Evolutionary conservation across 2,797 vertebrate genomes (phyloP).

Genomic region (Microctenopoma stevenorrisi): DNA sequence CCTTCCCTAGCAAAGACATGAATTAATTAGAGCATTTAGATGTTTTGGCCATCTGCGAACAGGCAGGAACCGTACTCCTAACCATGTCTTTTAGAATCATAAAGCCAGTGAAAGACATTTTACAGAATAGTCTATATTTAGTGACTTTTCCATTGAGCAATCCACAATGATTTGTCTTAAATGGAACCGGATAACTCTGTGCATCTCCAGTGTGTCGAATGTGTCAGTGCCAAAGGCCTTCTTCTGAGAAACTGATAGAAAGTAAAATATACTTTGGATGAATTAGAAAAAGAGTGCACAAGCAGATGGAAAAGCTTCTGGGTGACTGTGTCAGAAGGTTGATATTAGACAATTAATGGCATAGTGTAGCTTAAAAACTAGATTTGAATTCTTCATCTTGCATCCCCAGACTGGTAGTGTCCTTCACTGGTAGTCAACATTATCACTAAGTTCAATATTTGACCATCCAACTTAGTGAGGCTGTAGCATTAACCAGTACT

Average conservation of each 20-base stretch:
- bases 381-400: too few species aligned
- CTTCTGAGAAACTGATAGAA: constrained; percentile 29
- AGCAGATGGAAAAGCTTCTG: constrained; percentile 17
- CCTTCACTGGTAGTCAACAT: too few species aligned
- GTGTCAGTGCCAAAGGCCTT: constrained; percentile 28
- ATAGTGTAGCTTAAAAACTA: neutral
- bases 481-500: too few species aligned
- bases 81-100: constrained; percentile 25
- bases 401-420: too few species aligned
- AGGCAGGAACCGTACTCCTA: constrained; percentile 7
- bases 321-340: constrained; percentile 3
- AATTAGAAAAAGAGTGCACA: neutral
- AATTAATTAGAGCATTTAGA: constrained; percentile 66
- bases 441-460: too few species aligned
- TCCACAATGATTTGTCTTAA: constrained; percentile 39
- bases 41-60: constrained; percentile 49
- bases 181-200: constrained; percentile 44
- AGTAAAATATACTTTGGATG: constrained; percentile 38
- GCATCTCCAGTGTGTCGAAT: constrained; percentile 39
- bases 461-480: too few species aligned
- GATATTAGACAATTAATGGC: too few species aligned
- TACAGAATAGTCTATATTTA: constrained; percentile 45
- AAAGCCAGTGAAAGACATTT: constrained; percentile 40
- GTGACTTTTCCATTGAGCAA: constrained; percentile 52
- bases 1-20: constrained; percentile 45